Base-by-base conservation (phyloP, 1,140 invertebrate genomes). In the Pomphorhynchus laevis region DNA sequence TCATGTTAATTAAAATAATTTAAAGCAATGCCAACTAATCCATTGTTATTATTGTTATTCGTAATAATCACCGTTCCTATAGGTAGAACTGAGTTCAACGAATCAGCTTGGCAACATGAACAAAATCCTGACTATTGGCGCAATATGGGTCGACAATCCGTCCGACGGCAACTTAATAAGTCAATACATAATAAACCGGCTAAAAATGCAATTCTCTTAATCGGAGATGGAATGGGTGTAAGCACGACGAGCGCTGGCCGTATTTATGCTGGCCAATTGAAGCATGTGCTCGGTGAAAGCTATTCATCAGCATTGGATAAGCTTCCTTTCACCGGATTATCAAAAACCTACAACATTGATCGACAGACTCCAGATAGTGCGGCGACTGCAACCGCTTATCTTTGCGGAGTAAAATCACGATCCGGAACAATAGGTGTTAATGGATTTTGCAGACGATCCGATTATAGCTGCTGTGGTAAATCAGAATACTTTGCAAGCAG, bases 161-260 rank as follows among this genome's bases (percentile, higher is more conserved):
- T 29, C 14, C 11, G 14, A 3, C 11, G 14, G 14, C 3, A 3
- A 29, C 14, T 29, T 12, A 29, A 29, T 3, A 29, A 6, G 6
- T 34, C 42, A 23, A 14, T 33, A 2, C 29, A 40, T n/a, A 18
- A 1, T 2, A 61, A 64, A 0, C 50, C 56, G 0, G 79, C 79
- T 0, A 76, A 71, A 53, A 86, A 86, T 54, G 69, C 82, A 0
- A 73, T 86, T 18, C 45, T 86, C 0, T 86, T 86, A 49, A 58
- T 86, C 9, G 80, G 77, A 0, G 77, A 86, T 50, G 79, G 80
- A 1, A 84, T 91, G 77, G 76, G 77, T 5, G 64, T 74, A 0
- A 69, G 73, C 23, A 82, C 77, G 0, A 64, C 77, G 16, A 77
- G 76, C 0, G 73, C 77, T 0, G 66, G 71, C 0, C 61, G 80